A percentile compares a stretch with the other conserved stretches of the same genome.
These are phyloP conservation scores for Lycocerus yunnanus DNA, from an alignment of 2,888 invertebrate genomes.

Conservation along the genomic window DNA sequence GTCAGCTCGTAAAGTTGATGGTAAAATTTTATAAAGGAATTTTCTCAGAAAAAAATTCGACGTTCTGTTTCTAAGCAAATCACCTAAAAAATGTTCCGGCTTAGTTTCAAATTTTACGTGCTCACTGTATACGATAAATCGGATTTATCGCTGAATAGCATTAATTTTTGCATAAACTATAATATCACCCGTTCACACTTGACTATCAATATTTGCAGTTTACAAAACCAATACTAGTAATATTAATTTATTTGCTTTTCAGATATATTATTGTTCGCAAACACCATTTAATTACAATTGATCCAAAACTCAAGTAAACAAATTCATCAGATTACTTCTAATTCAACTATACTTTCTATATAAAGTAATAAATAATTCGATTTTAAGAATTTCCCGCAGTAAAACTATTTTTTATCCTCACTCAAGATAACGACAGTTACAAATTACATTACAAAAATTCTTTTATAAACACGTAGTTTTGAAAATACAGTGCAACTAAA, in stretches of 20 bases:
- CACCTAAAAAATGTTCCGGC: no score
- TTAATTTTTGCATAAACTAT: neutral
- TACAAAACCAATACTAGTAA: neutral
- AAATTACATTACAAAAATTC: neutral
- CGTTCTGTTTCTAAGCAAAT: no score
- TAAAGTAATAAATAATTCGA: neutral
- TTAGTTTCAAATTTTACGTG: no score
- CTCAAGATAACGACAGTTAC: neutral
- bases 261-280: neutral
- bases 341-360: neutral
- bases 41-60: no score
- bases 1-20: no score
- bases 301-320: neutral
- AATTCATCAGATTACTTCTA: neutral
- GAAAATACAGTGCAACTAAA: neutral
- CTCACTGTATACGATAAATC: neutral
- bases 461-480: conserved; percentile 1
- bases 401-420: neutral
- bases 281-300: neutral
- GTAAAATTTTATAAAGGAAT: no score
- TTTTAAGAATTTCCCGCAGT: neutral
- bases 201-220: neutral
- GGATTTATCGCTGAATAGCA: neutral
- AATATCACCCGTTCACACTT: neutral
- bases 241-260: neutral